Conservation (phyloP, 2,113 vertebrate genomes). For the Podarcis muralis region DNA sequence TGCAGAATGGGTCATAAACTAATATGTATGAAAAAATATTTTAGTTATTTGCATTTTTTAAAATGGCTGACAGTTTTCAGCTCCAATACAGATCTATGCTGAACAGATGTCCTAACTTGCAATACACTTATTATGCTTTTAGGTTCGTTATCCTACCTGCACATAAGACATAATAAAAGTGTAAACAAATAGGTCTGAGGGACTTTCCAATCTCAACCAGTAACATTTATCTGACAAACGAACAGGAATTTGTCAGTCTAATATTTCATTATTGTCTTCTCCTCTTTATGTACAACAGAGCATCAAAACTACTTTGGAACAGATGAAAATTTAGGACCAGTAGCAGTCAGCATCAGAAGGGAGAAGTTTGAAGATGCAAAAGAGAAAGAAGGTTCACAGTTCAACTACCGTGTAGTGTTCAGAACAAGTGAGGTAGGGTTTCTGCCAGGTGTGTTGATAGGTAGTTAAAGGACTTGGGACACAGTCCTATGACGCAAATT, state of each 20-base stretch:
- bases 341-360: conserved; percentile 92
- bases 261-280: conserved; percentile 27
- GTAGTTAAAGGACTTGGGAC: background rate
- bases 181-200: background rate
- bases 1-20: background rate
- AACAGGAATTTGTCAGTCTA: background rate
- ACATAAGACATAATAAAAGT: background rate
- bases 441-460: background rate
- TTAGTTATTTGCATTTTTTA: background rate
- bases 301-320: conserved; percentile 98
- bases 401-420: conserved; percentile 94
- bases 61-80: background rate
- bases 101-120: background rate
- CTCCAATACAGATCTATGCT: background rate
- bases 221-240: background rate
- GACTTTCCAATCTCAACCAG: background rate
- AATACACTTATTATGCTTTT: background rate
- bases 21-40: background rate
- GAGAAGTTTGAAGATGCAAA: conserved; percentile 93
- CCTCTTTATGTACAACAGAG: conserved; percentile 73
- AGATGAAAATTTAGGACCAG: conserved; percentile 94
- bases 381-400: conserved; percentile 93
- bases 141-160: background rate
- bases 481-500: background rate
- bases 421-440: conserved; percentile 93